Base-by-base conservation (phyloP, 2,888 invertebrate genomes). In the Diarsia rubi region DNA sequence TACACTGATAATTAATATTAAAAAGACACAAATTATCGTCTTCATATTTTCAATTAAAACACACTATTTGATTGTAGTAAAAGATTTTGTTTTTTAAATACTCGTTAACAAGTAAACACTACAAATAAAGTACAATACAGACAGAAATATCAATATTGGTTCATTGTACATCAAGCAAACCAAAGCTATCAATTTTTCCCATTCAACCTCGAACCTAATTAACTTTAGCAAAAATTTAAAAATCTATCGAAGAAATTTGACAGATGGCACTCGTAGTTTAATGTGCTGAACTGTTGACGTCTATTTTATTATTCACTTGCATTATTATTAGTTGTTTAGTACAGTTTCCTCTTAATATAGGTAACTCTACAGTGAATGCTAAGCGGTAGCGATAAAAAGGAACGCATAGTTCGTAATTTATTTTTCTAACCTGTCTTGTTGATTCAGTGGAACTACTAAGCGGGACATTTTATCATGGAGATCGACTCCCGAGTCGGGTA, bases 21-120 rank as follows among this genome's bases (percentile, higher is more conserved):
- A n/a, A 44, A 73, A 52, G 16, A 54, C 31, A 44, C 14, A 31
- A 54, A 44, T n/a, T 0, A 44, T 31, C 14, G n/a, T 44, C 12
- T 44, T 52, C 70, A 71, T 71, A 52, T 19, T 73, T 57, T 8
- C 14, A 1, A 62, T 16, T n/a, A 42, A n/a, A 62, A n/a, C 62
- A 42, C 42, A 62, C 14, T 42, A 12, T n/a, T 8, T 12, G 16
- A 57, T 27, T 16, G n/a, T n/a, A 1, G 16, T 16, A 59, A 19
- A 27, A 59, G 16, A n/a, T 24, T 16, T 16, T 19, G 0, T 16
- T 57, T 27, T 9, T 31, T 9, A 16, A 19, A 27, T 9, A 27
- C 27, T 27, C 8, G 57, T 19, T n/a, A 19, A 8, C 1, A 6
- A 27, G 9, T 59, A 19, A 59, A 31, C 27, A 19, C 62, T 62